Evolutionary conservation across 53 echinoderm and acorn worm genomes (phyloP).

Genomic region (Astropecten irregularis): DNA sequence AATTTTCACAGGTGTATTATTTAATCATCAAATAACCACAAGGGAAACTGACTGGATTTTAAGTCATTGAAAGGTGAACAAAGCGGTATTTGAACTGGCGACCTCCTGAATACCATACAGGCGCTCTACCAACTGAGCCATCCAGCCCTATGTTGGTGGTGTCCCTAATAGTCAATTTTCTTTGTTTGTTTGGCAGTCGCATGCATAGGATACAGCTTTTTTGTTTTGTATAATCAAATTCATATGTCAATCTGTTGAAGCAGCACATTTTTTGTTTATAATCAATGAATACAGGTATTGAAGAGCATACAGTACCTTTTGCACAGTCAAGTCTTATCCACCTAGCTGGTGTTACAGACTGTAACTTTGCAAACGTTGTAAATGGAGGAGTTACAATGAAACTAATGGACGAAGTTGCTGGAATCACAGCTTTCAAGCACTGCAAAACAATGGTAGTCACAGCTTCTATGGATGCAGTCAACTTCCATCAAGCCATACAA

Average conservation of each 20-base stretch:
- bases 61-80: too few species aligned
- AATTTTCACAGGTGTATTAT: too few species aligned
- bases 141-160: too few species aligned
- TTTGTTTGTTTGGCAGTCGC: too few species aligned
- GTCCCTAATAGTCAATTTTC: too few species aligned
- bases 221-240: neutral
- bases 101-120: too few species aligned
- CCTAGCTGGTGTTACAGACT: slow-evolving; percentile 61
- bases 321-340: slow-evolving; percentile 63
- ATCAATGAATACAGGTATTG: slow-evolving; percentile 18
- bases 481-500: slow-evolving; percentile 58
- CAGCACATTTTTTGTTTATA: too few species aligned
- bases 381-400: slow-evolving; percentile 67
- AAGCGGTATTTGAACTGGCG: too few species aligned
- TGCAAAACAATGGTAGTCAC: slow-evolving; percentile 57
- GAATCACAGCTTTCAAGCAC: slow-evolving; percentile 56
- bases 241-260: neutral
- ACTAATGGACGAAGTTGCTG: slow-evolving; percentile 70
- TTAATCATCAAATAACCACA: too few species aligned
- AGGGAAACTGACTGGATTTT: too few species aligned
- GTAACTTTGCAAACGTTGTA: slow-evolving; percentile 30
- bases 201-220: too few species aligned
- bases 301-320: slow-evolving; percentile 56
- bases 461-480: slow-evolving; percentile 62
- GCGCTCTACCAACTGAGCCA: too few species aligned